Evolutionary conservation across 2,113 vertebrate species (phyloP).

Genomic region (Leucopsar rothschildi): DNA sequence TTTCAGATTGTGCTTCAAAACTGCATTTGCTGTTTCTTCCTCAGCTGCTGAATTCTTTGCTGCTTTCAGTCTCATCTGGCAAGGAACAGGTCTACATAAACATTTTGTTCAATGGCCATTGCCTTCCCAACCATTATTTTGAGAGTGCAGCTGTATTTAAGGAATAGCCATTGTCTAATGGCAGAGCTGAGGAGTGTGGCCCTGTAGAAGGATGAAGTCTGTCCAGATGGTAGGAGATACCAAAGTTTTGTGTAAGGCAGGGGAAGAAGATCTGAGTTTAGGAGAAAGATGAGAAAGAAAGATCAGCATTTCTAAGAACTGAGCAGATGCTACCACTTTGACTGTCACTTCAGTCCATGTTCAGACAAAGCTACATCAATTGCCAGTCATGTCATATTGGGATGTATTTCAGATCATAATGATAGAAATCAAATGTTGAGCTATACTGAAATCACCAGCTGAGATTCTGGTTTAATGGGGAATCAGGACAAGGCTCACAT

Average conservation of each 20-base stretch:
- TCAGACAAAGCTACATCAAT: not conserved
- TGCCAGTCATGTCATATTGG: accelerated
- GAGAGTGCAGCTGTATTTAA: not conserved
- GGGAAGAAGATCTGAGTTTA: not conserved
- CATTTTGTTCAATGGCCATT: not conserved
- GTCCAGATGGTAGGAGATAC: not conserved
- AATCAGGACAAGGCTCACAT: not conserved
- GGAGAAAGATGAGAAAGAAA: not conserved
- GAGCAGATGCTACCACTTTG: not conserved
- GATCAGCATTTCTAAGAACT: not conserved
- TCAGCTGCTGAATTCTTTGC: not conserved
- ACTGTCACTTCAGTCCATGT: not conserved
- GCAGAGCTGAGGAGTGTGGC: not conserved
- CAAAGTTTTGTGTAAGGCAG: not conserved
- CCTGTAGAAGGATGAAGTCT: not conserved
- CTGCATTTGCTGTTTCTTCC: not conserved
- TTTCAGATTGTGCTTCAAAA: not conserved
- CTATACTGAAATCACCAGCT: not conserved
- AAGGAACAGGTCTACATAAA: accelerated
- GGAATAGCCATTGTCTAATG: not conserved
- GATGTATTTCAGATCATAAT: not conserved
- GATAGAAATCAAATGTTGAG: not conserved
- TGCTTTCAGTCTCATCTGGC: not conserved
- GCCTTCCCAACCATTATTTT: not conserved
- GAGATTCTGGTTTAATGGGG: not conserved